Base-by-base conservation (phyloP, 2,888 invertebrate species). In the Leptopterna dolabrata region DNA sequence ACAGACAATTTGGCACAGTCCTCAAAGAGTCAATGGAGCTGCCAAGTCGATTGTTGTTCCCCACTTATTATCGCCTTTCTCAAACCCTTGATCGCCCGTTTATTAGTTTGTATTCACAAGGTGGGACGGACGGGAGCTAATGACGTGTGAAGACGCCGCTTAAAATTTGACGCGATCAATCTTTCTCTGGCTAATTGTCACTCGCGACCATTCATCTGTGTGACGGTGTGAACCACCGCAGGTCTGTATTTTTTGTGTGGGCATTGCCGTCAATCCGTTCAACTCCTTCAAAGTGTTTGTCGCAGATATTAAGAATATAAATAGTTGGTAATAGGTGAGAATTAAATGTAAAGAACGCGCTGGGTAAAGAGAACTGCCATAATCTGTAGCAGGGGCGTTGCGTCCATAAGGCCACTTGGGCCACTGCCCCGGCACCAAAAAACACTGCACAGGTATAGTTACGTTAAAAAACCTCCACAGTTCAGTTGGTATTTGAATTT, bases 71-170 rank as follows among this genome's bases (percentile, higher is more conserved):
- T 24, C 63, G 63, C 24, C 63, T 13, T 63, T 63, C 63, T 11
- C 13, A 24, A 63, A 63, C 24, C 63, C 24, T 47, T n/a, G 78
- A 78, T 78, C 78, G 78, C 19, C 45, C n/a, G 41, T 45, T 78
- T 78, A 78, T 78, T 45, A 47, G 45, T 78, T 47, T 6, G 41
- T 78, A 78, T 78, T 76, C 36, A 29, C 29, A 14, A 43, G 76
- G 24, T 14, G 78, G 27, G 45, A 24, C 45, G 45, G n/a, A 36
- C 45, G 19, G 78, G 27, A 14, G 78, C 45, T 78, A 78, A 78
- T 78, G 78, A 78, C 24, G 78, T 43, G 78, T 78, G 78, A 78
- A 78, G 78, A 43, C 45, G 19, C 45, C 78, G 78, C 45, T 78
- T 78, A 78, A 27, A 78, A 24, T 47, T 78, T 1, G 45, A 78